Percentiles rank a stretch among this genome's conserved stretches.
These are phyloP conservation scores for Notechis scutatus DNA, from an alignment of 2,113 vertebrate species.

Conservation along the genomic window DNA sequence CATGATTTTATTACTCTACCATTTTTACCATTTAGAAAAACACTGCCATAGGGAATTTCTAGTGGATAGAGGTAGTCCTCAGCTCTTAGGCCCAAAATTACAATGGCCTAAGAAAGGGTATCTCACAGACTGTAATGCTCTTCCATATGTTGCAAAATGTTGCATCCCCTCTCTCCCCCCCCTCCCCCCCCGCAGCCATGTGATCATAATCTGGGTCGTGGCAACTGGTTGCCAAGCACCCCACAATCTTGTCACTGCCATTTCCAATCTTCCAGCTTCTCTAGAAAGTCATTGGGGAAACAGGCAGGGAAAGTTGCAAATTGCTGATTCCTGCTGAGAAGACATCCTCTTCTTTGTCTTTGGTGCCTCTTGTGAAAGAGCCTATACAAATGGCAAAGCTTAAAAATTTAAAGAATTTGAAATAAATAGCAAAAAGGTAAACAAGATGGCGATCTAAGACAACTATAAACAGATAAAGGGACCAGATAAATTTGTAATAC, in stretches of 20 bases:
- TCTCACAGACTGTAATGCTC: neutral
- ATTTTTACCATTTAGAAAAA: neutral
- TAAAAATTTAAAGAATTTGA: neutral
- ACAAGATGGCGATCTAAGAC: neutral
- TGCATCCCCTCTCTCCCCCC: neutral
- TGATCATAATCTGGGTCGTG: neutral
- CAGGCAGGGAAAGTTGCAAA: neutral
- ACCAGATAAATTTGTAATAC: neutral
- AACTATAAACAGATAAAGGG: neutral
- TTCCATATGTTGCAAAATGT: neutral
- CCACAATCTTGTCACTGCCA: neutral
- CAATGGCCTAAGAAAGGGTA: neutral
- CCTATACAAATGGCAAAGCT: neutral
- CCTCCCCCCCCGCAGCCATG: too few relatives aligned
- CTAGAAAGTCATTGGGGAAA: neutral
- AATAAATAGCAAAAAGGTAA: too few relatives aligned
- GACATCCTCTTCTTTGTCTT: neutral
- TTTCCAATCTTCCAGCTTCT: neutral
- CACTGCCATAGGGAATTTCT: neutral
- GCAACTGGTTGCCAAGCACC: neutral
- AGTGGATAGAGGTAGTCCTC: neutral
- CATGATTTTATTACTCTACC: neutral
- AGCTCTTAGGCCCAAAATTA: neutral
- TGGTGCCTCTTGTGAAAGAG: neutral
- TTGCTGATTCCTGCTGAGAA: neutral